Percentiles rank a stretch among this genome's conserved stretches.
phyloP scores from a whole-genome alignment of 23 tunicate species.

The Botrylloides violaceus region DNA sequence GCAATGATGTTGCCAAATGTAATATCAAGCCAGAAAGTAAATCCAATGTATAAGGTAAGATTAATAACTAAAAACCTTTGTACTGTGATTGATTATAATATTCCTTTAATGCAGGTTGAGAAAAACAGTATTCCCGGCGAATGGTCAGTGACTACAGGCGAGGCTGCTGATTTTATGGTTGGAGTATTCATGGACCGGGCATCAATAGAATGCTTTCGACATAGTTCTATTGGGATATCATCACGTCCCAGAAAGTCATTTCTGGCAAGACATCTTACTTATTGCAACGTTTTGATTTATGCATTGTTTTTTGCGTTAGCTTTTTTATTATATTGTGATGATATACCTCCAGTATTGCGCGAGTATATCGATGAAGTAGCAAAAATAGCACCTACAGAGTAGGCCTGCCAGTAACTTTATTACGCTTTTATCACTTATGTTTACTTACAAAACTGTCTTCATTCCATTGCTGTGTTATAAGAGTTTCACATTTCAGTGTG shows the following conservation, averaged over 20 bases:
- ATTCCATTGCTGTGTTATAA: too few species aligned
- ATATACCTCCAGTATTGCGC: neutral
- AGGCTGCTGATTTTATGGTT: slow-evolving; percentile 22
- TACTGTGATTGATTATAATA: too few species aligned
- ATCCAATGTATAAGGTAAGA: slow-evolving; percentile 13
- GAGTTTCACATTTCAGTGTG: too few species aligned
- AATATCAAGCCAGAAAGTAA: neutral
- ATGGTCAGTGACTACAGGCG: slow-evolving; percentile 16
- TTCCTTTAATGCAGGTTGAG: slow-evolving; percentile 30
- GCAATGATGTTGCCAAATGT: slow-evolving; percentile 14
- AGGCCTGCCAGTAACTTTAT: too few species aligned
- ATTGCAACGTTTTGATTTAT: neutral
- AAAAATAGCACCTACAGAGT: neutral
- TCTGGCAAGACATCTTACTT: neutral
- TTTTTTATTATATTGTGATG: neutral
- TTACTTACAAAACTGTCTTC: too few species aligned
- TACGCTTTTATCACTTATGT: too few species aligned
- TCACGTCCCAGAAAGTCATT: neutral
- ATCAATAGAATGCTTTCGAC: slow-evolving; percentile 12
- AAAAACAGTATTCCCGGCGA: slow-evolving; percentile 36
- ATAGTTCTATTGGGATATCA: slow-evolving; percentile 15
- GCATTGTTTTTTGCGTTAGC: neutral
- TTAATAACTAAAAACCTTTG: neutral
- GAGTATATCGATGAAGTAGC: neutral
- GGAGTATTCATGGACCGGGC: slow-evolving; percentile 22